phyloP scores from a whole-genome alignment of 2,113 vertebrate genomes.

The Gyps fulvus region DNA sequence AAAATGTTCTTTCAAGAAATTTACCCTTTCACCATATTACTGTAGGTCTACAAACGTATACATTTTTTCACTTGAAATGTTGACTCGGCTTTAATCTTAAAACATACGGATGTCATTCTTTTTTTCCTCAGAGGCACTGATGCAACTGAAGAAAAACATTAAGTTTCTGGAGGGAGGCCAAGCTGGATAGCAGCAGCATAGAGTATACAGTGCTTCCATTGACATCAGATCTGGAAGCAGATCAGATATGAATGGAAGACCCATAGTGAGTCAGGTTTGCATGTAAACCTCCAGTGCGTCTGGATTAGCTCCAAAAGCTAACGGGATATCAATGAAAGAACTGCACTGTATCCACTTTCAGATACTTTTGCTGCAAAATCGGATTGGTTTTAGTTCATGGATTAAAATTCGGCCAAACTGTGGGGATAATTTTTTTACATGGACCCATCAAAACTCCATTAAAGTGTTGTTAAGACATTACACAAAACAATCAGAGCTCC shows the following conservation, averaged over 20 bases:
- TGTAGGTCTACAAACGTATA: not conserved
- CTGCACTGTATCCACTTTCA: not conserved
- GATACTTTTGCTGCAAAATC: not conserved
- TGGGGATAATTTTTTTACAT: not conserved
- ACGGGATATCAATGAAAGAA: constrained; percentile 45
- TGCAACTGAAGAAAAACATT: constrained; percentile 49
- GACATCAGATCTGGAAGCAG: constrained; percentile 57
- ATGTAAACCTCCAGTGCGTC: constrained; percentile 36
- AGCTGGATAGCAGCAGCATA: not conserved
- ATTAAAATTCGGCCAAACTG: not conserved
- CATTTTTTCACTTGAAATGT: constrained; percentile 11
- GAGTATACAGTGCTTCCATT: constrained; percentile 31
- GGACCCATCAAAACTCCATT: not conserved
- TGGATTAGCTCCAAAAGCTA: constrained; percentile 52
- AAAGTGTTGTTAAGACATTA: not conserved
- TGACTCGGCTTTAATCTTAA: constrained; percentile 21
- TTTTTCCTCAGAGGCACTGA: constrained; percentile 32
- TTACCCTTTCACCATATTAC: not conserved
- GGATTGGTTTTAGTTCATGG: not conserved
- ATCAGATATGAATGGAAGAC: constrained; percentile 62
- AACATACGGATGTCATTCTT: constrained; percentile 48
- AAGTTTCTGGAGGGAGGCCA: constrained; percentile 19
- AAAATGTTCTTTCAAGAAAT: not conserved
- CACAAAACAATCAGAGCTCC: not conserved
- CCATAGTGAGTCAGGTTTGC: constrained; percentile 60